phyloP scores from a whole-genome alignment of 2,888 invertebrate genomes.

The Zhuqinia jingwanae region DNA sequence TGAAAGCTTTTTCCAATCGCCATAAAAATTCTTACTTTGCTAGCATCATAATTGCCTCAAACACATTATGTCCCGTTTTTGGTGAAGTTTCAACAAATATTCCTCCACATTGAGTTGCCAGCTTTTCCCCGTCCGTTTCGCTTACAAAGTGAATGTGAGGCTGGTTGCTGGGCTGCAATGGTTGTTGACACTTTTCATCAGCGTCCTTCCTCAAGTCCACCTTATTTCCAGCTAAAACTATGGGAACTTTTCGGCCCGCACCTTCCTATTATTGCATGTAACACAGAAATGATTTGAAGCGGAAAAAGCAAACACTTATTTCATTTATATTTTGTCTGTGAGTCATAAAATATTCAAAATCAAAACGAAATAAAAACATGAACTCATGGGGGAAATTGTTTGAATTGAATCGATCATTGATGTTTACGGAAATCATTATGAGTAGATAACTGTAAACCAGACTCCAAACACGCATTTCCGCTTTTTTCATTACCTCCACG shows the following conservation, averaged over 20 bases:
- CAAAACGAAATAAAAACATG: too few species aligned
- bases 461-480: constrained; percentile 55
- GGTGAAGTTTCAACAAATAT: constrained; percentile 81
- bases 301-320: too few species aligned
- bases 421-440: not conserved
- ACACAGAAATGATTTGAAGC: too few species aligned
- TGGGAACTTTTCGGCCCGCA: constrained; percentile 83
- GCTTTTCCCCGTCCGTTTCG: constrained; percentile 81
- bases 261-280: constrained; percentile 81
- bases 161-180: not conserved
- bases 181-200: constrained; percentile 73
- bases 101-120: constrained; percentile 81
- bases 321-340: too few species aligned
- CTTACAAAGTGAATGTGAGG: constrained; percentile 80
- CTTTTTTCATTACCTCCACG: constrained; percentile 81
- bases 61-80: constrained; percentile 81
- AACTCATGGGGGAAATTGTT: too few species aligned
- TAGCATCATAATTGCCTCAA: constrained; percentile 80
- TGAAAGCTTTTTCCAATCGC: not conserved
- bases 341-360: too few species aligned
- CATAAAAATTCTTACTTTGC: constrained; percentile 80
- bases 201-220: constrained; percentile 82
- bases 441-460: constrained; percentile 36
- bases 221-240: constrained; percentile 85
- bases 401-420: not conserved